Percentiles rank a stretch among this genome's conserved stretches.
Conservation (phyloP, 2,113 vertebrate genomes). For the Hippocampus guttulatus region DNA sequence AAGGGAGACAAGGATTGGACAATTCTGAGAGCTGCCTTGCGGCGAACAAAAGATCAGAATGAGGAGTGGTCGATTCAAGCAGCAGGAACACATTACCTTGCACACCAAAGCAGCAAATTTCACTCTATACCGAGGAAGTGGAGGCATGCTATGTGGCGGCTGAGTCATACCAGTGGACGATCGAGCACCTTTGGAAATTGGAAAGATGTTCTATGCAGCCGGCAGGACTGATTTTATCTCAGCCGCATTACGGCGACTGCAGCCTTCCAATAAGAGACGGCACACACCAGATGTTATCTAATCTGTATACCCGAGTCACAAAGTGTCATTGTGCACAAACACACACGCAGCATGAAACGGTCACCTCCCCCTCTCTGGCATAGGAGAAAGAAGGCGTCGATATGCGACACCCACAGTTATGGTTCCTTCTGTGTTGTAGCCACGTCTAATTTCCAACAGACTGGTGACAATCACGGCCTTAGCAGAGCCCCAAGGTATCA, state of each 20-base stretch:
- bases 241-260: constrained; percentile 35
- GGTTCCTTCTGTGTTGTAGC: constrained; percentile 8
- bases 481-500: constrained; percentile 8
- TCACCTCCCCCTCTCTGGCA: constrained; percentile 34
- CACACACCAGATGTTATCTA: constrained; percentile 47
- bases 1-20: constrained; percentile 25
- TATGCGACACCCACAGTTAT: constrained; percentile 16
- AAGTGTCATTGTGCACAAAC: constrained; percentile 39
- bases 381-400: constrained; percentile 18
- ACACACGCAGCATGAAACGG: constrained; percentile 46
- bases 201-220: constrained; percentile 13
- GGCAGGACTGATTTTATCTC: constrained; percentile 32
- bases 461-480: constrained; percentile 15
- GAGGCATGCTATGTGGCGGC: constrained; percentile 9
- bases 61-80: constrained; percentile 44
- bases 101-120: constrained; percentile 15
- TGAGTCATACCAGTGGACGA: constrained; percentile 23
- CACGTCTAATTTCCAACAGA: constrained; percentile 17
- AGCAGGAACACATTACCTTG: constrained; percentile 19
- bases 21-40: constrained; percentile 34
- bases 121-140: constrained; percentile 11
- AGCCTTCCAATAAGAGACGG: constrained; percentile 34
- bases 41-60: constrained; percentile 32
- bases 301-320: constrained; percentile 61
- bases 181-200: constrained; percentile 10